Conservation (phyloP, 2,888 invertebrate genomes). For the Petrophora chlorosata region DNA sequence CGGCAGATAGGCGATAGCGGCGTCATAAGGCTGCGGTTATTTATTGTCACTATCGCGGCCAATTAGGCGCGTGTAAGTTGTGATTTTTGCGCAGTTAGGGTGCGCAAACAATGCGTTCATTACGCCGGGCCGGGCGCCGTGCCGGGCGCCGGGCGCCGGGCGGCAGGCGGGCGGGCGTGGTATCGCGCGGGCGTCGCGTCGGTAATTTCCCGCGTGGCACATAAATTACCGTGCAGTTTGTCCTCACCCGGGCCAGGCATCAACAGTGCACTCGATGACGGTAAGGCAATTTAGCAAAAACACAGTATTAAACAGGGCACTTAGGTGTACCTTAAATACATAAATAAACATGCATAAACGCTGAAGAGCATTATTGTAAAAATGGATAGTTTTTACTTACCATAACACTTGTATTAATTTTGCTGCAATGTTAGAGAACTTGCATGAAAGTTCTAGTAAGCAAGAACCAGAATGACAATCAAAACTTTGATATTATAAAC, state of each 20-base stretch:
- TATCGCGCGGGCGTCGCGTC: conserved; percentile 24
- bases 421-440: no score
- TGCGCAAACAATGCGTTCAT: conserved; percentile 37
- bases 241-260: conserved; percentile 33
- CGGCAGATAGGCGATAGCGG: conserved; percentile 21
- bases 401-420: no score
- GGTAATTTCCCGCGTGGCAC: conserved; percentile 63
- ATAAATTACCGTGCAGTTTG: conserved; percentile 62
- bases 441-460: no score
- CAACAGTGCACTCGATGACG: not conserved
- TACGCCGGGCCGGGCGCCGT: conserved; percentile 9
- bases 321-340: no score
- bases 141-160: not conserved
- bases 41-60: conserved; percentile 36
- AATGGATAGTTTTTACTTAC: no score
- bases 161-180: not conserved
- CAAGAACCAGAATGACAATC: no score
- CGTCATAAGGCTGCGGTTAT: conserved; percentile 25
- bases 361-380: no score
- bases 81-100: conserved; percentile 27
- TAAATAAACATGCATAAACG: not conserved
- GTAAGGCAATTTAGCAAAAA: not conserved
- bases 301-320: no score
- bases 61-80: conserved; percentile 34
- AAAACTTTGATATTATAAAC: no score